phyloP scores from a whole-genome alignment of 2,888 invertebrate genomes.

The Watsonalla binaria region DNA sequence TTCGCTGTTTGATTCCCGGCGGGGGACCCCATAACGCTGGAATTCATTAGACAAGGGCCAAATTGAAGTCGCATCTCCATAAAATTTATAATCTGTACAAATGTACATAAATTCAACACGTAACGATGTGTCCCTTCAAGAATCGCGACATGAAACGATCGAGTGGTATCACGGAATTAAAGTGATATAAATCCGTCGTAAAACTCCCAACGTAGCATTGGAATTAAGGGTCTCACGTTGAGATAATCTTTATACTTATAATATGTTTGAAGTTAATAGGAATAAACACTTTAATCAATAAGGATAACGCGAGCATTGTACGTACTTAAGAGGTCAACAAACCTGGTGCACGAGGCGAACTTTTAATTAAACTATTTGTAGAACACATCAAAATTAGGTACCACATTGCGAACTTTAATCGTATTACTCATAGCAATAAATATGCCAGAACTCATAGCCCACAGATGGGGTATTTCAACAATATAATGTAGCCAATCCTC shows the following conservation, averaged over 20 bases:
- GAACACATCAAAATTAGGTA: no score
- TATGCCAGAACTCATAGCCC: background rate
- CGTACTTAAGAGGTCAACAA: background rate
- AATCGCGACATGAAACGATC: background rate
- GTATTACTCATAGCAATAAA: background rate
- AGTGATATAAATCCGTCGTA: background rate
- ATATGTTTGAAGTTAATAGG: background rate
- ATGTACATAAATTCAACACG: background rate
- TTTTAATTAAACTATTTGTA: no score
- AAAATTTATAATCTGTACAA: slow-evolving; percentile 11
- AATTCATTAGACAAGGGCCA: slow-evolving; percentile 26
- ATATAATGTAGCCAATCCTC: background rate
- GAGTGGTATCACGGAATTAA: background rate
- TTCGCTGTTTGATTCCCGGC: slow-evolving; percentile 16
- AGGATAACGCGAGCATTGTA: background rate
- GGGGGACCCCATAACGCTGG: slow-evolving; percentile 24
- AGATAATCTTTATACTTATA: background rate
- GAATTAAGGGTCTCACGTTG: background rate
- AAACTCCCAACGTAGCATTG: background rate
- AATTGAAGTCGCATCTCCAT: slow-evolving; percentile 25
- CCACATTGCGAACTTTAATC: background rate
- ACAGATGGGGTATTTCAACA: no score
- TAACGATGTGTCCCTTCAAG: background rate
- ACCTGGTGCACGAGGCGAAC: background rate
- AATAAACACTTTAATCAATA: background rate